Conservation (phyloP, 2,113 vertebrate species). For the Rhagologus leucostigma region DNA sequence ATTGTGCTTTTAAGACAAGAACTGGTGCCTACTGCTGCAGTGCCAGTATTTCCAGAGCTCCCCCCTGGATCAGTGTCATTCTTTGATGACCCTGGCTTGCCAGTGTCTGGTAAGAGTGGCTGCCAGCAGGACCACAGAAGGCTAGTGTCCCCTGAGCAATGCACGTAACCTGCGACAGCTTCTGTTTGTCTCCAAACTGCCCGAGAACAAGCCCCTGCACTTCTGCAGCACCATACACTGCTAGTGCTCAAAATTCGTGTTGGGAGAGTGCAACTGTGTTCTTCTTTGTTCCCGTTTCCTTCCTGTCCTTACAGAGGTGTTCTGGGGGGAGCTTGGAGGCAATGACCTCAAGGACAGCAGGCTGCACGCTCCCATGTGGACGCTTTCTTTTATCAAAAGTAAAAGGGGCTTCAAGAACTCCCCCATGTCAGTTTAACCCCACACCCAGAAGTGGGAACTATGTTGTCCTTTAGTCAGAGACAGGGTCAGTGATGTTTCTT, state of each 20-base stretch:
- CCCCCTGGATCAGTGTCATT: neutral
- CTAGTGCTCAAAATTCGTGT: neutral
- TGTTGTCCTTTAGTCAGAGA: neutral
- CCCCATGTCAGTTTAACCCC: neutral
- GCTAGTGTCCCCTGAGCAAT: neutral
- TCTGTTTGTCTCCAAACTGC: neutral
- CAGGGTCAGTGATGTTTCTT: neutral
- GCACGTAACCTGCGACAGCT: rapidly evolving
- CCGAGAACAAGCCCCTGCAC: neutral
- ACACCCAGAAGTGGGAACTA: neutral
- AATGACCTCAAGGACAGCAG: neutral
- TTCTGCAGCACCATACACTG: neutral
- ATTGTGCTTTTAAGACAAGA: neutral
- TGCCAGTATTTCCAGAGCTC: neutral
- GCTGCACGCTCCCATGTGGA: rapidly evolving
- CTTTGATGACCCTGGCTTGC: neutral
- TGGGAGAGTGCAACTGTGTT: neutral
- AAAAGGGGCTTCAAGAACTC: neutral
- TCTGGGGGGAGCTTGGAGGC: rapidly evolving
- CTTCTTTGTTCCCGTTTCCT: neutral
- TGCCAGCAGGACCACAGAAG: neutral
- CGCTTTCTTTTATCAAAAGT: neutral
- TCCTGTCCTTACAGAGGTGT: neutral
- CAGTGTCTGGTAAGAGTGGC: neutral
- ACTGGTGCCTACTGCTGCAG: neutral